Conservation (phyloP, 2,888 invertebrate genomes). For the Monochamus alternatus region DNA sequence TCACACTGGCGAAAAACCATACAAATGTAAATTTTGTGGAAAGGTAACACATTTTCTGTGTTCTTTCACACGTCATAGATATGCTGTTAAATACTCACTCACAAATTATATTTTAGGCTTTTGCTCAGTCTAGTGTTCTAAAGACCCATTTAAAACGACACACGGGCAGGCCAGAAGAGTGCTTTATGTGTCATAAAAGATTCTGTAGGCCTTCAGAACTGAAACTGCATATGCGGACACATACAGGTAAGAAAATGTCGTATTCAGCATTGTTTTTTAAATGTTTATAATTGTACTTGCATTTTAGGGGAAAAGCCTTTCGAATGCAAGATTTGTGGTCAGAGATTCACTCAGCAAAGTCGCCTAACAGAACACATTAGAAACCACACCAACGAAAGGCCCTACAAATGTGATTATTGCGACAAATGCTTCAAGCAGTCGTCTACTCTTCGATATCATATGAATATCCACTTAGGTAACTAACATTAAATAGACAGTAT, state of each 20-base stretch:
- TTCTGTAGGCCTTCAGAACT: constrained; percentile 66
- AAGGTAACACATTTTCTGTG: constrained; percentile 53
- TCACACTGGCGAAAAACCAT: constrained; percentile 64
- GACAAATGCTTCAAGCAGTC: constrained; percentile 64
- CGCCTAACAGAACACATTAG: constrained; percentile 65
- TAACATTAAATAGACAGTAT: background rate
- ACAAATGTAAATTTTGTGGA: constrained; percentile 64
- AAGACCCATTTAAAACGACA: constrained; percentile 66
- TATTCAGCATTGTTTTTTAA: background rate
- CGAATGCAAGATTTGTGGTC: constrained; percentile 63
- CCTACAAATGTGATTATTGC: constrained; percentile 64
- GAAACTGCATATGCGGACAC: constrained; percentile 64
- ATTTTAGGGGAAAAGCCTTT: constrained; percentile 66
- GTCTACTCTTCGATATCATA: constrained; percentile 63
- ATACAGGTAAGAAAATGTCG: constrained; percentile 60
- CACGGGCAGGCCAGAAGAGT: constrained; percentile 64
- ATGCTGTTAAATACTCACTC: background rate
- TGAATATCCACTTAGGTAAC: constrained; percentile 65
- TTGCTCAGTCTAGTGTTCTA: constrained; percentile 64
- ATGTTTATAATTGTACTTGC: background rate
- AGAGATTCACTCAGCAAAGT: constrained; percentile 65
- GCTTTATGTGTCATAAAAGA: constrained; percentile 64
- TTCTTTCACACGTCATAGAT: background rate
- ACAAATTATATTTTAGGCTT: constrained; percentile 52
- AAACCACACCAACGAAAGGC: constrained; percentile 64